Percentiles rank a stretch among this genome's conserved stretches.
phyloP scores from a whole-genome alignment of 2,888 invertebrate species.

The Tanypteryx hageni region DNA sequence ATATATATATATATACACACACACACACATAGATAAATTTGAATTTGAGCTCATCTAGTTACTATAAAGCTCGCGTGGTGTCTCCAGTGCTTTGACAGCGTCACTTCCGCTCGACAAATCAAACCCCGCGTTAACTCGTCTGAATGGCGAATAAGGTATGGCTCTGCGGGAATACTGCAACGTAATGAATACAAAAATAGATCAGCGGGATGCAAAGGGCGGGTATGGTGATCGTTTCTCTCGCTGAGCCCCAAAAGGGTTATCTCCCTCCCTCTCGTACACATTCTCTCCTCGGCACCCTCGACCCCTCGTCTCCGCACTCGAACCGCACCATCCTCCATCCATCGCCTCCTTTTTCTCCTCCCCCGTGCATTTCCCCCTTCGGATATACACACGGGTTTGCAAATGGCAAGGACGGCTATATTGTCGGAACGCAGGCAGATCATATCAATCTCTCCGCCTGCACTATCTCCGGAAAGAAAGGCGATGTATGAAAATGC shows the following conservation, averaged over 20 bases:
- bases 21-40: too few relatives aligned
- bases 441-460: too few relatives aligned
- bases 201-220: background rate
- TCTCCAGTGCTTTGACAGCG: background rate
- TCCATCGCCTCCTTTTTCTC: background rate
- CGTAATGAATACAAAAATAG: background rate
- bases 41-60: too few relatives aligned
- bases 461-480: too few relatives aligned
- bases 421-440: too few relatives aligned
- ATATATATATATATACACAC: too few relatives aligned
- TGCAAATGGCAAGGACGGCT: too few relatives aligned
- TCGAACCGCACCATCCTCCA: background rate
- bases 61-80: too few relatives aligned
- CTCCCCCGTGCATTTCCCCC: background rate
- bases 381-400: background rate
- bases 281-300: too few relatives aligned
- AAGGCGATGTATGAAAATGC: too few relatives aligned
- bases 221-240: background rate
- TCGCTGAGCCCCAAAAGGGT: background rate
- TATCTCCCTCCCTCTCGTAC: too few relatives aligned
- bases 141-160: background rate
- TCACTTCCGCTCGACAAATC: conserved; percentile 20
- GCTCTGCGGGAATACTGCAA: background rate
- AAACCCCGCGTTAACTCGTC: background rate
- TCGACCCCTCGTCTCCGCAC: background rate